Evolutionary conservation across 2,797 vertebrate genomes (phyloP).

Genomic region (Gallirallus australis): DNA sequence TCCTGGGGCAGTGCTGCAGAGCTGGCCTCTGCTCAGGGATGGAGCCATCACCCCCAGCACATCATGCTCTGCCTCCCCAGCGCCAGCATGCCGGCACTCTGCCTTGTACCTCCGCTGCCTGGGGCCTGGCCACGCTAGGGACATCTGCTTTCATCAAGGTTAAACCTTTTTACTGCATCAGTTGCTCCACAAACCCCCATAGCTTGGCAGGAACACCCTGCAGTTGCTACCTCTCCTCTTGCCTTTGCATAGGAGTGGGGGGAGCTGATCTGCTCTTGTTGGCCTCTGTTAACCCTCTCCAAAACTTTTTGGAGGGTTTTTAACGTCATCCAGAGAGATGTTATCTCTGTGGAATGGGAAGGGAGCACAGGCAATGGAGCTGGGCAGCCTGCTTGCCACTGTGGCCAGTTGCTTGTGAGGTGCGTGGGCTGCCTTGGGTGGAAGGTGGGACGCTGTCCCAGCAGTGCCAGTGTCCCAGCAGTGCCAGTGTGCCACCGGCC

Average conservation of each 20-base stretch:
- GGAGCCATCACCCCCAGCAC: not conserved
- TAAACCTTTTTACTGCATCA: not conserved
- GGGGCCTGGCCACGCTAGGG: too few species aligned
- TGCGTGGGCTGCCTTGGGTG: constrained; percentile 69
- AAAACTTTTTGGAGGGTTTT: constrained; percentile 23
- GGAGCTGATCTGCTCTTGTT: not conserved
- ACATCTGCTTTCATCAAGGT: not conserved
- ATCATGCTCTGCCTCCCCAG: not conserved
- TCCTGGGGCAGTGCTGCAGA: not conserved
- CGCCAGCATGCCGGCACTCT: not conserved
- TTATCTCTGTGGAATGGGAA: not conserved
- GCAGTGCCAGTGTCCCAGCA: not conserved
- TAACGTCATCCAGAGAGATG: not conserved
- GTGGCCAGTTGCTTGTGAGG: not conserved
- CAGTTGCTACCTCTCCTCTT: not conserved
- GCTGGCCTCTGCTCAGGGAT: constrained; percentile 51
- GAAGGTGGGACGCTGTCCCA: constrained; percentile 10
- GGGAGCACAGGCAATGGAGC: constrained; percentile 11
- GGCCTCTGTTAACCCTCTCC: not conserved
- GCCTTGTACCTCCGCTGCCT: not conserved
- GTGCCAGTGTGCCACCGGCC: not conserved
- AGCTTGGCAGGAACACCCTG: not conserved
- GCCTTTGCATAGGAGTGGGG: not conserved
- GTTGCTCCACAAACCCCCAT: not conserved
- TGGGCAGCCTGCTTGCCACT: not conserved